A percentile compares a stretch with the other conserved stretches of the same genome.
These are phyloP conservation scores for pig (Sus scrofa) DNA, from an alignment of 2,113 vertebrate genomes.

Conservation along the genomic window T2T-Sscrofa CM000812.6:188608501-188609000, in stretches of 20 bases:
- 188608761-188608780: not conserved
- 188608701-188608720: not conserved
- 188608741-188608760: constrained; percentile 39
- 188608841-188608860: not conserved
- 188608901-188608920: not conserved
- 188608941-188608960: not conserved
- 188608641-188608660: not conserved
- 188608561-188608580: constrained; percentile 29
- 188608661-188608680: not conserved
- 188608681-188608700: not conserved
- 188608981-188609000: not conserved
- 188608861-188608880: not conserved
- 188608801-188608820: not conserved
- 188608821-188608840: not conserved
- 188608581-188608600: constrained; percentile 25
- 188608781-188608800: not conserved
- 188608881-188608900: not conserved
- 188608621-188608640: not conserved
- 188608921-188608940: not conserved
- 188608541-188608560: not conserved
- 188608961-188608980: constrained; percentile 12
- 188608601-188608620: not conserved
- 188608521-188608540: constrained; percentile 24
- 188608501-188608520: not conserved
- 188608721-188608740: constrained; percentile 41